Evolutionary conservation across 2,888 invertebrate species (phyloP), one percentile per base, ranked within the genome.

Genomic region (Scaptomyza parva): DNA sequence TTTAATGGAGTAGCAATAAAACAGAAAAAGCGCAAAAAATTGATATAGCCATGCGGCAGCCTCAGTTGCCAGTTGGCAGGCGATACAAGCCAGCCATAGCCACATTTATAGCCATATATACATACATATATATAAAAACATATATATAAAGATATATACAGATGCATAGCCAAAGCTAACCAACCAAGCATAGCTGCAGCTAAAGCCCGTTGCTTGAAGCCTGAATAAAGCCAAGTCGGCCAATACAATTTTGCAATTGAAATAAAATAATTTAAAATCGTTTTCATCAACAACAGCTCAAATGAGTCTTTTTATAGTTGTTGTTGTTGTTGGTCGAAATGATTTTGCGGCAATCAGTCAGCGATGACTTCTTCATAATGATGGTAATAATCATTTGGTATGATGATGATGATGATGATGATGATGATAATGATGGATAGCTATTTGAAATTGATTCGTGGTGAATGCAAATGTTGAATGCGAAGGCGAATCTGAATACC

Each of bases 231-330:
- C 66, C 28, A 39, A 74, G 68, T 55, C 73, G 53, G 69, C 61
- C 77, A 79, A 71, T 80, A 82, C 65, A 71, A 80, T 80, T 82
- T 86, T 84, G 82, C 83, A 84, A 84, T 84, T 82, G 82, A 78
- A 82, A 84, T 84, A 83, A 89, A 88, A 86, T 87, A 89, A 90
- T 89, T 90, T 90, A 88, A 90, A 89, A 88, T 89, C 90, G 89
- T 89, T 87, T 89, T 89, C 90, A 89, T 89, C 90, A 89, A 84
- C 87, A 81, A 71, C 82, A 76, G 64, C 73, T 81, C 75, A 87
- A 90, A 81, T 80, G 83, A 81, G 81, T 74, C 83, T 77, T 61
- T 60, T 50, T 26, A 9, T 44, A 3, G 6, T 24, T 3, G 14
- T 24, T 24, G 22, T 43, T 24, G 43, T 67, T 80, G 78, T 62